These are phyloP conservation scores for Magallana angulata DNA, from an alignment of 1,140 invertebrate genomes.

Conservation along the genomic window DNA sequence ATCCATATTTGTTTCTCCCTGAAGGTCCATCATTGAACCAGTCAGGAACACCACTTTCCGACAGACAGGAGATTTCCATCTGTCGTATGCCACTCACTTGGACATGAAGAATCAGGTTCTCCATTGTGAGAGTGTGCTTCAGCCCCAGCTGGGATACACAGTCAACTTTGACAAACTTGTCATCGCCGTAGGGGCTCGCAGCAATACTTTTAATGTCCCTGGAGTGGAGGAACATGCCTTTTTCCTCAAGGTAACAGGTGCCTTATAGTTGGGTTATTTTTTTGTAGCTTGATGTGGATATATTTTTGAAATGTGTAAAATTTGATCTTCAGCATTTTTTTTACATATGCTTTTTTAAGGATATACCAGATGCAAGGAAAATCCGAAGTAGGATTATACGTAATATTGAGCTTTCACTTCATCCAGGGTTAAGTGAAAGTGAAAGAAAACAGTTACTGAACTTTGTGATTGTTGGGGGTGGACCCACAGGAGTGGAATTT, in stretches of 20 bases:
- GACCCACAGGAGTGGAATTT: slow-evolving; percentile 81
- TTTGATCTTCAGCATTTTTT: not conserved
- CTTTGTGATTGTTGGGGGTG: slow-evolving; percentile 80
- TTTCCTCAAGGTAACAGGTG: slow-evolving; percentile 78
- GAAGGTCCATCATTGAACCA: slow-evolving; percentile 80
- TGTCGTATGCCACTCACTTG: slow-evolving; percentile 73
- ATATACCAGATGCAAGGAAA: slow-evolving; percentile 78
- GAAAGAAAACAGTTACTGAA: slow-evolving; percentile 77
- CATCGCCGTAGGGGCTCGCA: slow-evolving; percentile 79
- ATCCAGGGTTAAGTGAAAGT: slow-evolving; percentile 67
- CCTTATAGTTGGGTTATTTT: not conserved
- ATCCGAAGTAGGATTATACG: slow-evolving; percentile 77
- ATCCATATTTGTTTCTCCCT: not conserved
- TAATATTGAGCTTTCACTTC: slow-evolving; percentile 79
- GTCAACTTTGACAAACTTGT: slow-evolving; percentile 78
- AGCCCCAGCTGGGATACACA: slow-evolving; percentile 66
- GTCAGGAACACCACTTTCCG: slow-evolving; percentile 78
- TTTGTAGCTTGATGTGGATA: not conserved
- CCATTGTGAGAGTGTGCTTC: slow-evolving; percentile 69
- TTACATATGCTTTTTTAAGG: slow-evolving; percentile 64
- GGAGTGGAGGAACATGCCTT: slow-evolving; percentile 79
- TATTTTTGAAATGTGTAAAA: not conserved
- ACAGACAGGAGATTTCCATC: slow-evolving; percentile 76
- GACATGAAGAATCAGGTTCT: slow-evolving; percentile 71
- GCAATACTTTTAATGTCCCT: slow-evolving; percentile 79